Evolutionary conservation across 92 coral and sea anemone species (phyloP), one percentile per base, ranked within the genome.

Genomic region (Palythoa grandiflora): DNA sequence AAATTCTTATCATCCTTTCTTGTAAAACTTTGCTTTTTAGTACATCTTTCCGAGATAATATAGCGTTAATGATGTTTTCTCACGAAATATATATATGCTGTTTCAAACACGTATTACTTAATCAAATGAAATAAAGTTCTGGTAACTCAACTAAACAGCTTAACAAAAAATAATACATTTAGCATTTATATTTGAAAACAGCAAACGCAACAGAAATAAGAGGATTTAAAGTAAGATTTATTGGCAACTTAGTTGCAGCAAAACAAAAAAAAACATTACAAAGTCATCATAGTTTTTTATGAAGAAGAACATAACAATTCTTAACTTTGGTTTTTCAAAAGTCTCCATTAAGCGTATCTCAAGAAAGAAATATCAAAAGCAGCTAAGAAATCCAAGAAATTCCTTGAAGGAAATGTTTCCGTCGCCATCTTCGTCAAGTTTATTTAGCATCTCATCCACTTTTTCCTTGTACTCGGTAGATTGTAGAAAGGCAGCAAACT

Each of bases 341-440:
- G 53, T 12, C 28, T 70, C 50, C 47, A 20, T 81, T 63, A 60
- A 66, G 16, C 74, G 20, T 65, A 47, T 51, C 59, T 47, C 40
- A 48, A 15, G 59, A 3, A 35, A 54, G 20, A 6, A 38, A 65
- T 20, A 54, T 14, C 48, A 81, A 52, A 88, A 55, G 90, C 89
- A 91, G 71, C 93, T 94, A 59, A 95, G 90, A 91, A 92, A 96
- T 54, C 89, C 90, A 73, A 96, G 88, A 74, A 96, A 95, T 80
- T 96, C 98, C 11, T 92, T 88, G 88, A 96, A 96, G 17, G 98
- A 96, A 75, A 96, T 90, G 68, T 93, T 90, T 6, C 98, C 98
- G 85, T 96, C 94, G 0, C 98, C 98, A 75, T 93, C 96, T 40
- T 88, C 88, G 79, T 96, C 98, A 78, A 96, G 91, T 5, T 50